A percentile compares a stretch with the other conserved stretches of the same genome.
Evolutionary conservation across 2,797 vertebrate species (phyloP).

Genomic region (Siniperca scherzeri): DNA sequence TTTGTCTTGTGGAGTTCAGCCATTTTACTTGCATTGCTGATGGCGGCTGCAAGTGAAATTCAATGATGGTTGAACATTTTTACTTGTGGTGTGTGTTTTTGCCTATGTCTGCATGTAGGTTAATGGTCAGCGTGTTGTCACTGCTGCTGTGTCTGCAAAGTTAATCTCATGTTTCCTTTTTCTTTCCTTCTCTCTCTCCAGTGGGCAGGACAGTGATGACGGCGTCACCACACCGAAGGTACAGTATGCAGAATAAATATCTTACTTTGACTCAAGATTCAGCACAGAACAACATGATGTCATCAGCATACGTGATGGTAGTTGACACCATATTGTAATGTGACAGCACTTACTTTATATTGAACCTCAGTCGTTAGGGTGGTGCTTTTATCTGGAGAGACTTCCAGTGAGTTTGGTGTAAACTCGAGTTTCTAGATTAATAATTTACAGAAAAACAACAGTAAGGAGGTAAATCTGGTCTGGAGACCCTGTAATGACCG

Average conservation of each 20-base stretch:
- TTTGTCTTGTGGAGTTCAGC: neutral
- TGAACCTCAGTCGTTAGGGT: neutral
- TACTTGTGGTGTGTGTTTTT: neutral
- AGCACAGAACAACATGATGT: neutral
- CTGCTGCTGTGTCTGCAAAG: neutral
- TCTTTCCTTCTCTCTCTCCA: constrained; percentile 63
- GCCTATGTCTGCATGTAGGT: neutral
- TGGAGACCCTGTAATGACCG: neutral
- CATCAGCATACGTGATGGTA: neutral
- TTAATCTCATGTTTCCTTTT: neutral
- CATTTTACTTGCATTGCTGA: neutral
- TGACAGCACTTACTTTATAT: neutral
- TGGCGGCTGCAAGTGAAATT: neutral
- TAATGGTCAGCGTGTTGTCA: neutral
- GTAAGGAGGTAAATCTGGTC: neutral
- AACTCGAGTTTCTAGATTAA: neutral
- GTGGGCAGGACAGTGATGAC: constrained; percentile 89
- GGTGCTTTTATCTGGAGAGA: neutral
- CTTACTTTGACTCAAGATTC: neutral
- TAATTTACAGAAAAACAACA: neutral
- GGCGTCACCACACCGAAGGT: constrained; percentile 85
- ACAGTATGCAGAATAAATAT: constrained; percentile 58
- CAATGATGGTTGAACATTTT: neutral
- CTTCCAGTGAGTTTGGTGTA: neutral
- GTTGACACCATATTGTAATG: neutral